Conservation (phyloP, 2,888 invertebrate genomes). For the Papilio demoleus region DNA sequence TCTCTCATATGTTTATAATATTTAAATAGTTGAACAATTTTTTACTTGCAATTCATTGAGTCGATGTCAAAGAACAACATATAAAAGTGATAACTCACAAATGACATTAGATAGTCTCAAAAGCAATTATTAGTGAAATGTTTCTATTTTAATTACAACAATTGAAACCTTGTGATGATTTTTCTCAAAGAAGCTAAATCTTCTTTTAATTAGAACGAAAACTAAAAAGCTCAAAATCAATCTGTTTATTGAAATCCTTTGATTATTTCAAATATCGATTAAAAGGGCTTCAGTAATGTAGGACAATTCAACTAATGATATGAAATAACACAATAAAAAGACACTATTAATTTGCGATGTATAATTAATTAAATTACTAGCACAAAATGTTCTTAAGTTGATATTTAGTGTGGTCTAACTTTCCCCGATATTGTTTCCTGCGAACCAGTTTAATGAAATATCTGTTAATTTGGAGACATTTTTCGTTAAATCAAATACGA, state of each 20-base stretch:
- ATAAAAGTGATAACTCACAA: too few relatives aligned
- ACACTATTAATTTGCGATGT: too few relatives aligned
- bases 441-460: slow-evolving; percentile 63
- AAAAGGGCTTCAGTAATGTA: too few relatives aligned
- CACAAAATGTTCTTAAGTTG: slow-evolving; percentile 35
- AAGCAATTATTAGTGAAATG: background rate
- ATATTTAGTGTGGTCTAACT: slow-evolving; percentile 50
- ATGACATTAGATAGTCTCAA: background rate
- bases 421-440: slow-evolving; percentile 61
- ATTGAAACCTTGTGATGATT: background rate
- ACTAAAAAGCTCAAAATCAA: too few relatives aligned
- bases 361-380: too few relatives aligned
- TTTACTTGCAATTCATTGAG: too few relatives aligned
- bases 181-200: background rate
- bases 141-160: background rate
- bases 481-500: slow-evolving; percentile 43
- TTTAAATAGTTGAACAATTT: too few relatives aligned
- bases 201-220: background rate
- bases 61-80: too few relatives aligned
- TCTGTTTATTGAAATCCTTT: background rate
- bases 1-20: too few relatives aligned
- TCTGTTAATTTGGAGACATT: slow-evolving; percentile 58
- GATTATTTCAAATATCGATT: background rate
- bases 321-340: too few relatives aligned
- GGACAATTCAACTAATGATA: too few relatives aligned